These are phyloP conservation scores for Automeris io DNA, from an alignment of 2,888 invertebrate species.

Conservation along the genomic window DNA sequence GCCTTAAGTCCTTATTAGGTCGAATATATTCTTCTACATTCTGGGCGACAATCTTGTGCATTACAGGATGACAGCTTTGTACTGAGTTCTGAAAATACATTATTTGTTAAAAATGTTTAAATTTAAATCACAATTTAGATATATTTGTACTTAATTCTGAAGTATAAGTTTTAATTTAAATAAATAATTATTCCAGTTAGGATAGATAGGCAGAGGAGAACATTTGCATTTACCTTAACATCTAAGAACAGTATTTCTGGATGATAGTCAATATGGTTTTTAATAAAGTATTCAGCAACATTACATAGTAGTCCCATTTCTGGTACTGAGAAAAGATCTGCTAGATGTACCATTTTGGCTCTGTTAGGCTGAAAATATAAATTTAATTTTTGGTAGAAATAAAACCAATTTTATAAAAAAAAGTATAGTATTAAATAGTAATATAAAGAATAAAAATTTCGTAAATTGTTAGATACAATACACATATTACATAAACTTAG, in stretches of 20 bases:
- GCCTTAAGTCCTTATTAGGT: slow-evolving; percentile 82
- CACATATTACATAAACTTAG: no score
- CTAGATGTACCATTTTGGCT: slow-evolving; percentile 93
- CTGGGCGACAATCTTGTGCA: slow-evolving; percentile 92
- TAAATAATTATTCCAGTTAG: no score
- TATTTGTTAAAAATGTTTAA: slow-evolving; percentile 6
- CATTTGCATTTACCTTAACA: slow-evolving; percentile 84
- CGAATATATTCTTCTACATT: slow-evolving; percentile 89
- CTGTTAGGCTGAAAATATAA: slow-evolving; percentile 67
- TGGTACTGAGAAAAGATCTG: slow-evolving; percentile 97
- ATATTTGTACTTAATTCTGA: no score
- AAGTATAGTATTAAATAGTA: no score
- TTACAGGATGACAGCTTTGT: slow-evolving; percentile 89
- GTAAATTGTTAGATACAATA: no score
- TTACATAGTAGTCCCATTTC: slow-evolving; percentile 96
- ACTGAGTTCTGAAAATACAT: slow-evolving; percentile 84
- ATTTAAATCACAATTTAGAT: no score
- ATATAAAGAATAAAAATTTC: no score
- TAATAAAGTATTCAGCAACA: slow-evolving; percentile 94
- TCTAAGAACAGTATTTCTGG: slow-evolving; percentile 97
- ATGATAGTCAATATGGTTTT: slow-evolving; percentile 93
- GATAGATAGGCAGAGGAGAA: no score
- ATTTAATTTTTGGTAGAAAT: slow-evolving; percentile 2
- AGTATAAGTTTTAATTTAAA: no score
- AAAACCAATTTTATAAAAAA: neutral